Evolutionary conservation across 2,888 invertebrate genomes (phyloP).

Genomic region (Dryadula phaetusa): DNA sequence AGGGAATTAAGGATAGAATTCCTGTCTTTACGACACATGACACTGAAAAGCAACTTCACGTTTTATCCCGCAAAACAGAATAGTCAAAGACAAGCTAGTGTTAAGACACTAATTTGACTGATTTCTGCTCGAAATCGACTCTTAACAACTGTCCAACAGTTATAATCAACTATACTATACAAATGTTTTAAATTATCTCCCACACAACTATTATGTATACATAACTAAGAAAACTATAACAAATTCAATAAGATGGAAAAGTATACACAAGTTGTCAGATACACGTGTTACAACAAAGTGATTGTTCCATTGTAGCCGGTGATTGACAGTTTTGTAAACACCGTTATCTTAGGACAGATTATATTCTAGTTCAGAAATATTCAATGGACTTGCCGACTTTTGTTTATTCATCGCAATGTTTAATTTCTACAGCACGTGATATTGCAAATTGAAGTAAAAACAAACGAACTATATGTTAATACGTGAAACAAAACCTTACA

Average conservation of each 20-base stretch:
- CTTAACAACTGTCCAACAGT: neutral
- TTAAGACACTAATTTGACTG: too few species aligned
- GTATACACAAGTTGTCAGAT: constrained; percentile 1
- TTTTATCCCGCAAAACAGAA: too few species aligned
- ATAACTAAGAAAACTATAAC: neutral
- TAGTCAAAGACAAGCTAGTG: too few species aligned
- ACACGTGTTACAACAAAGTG: constrained; percentile 27
- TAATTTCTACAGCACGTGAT: neutral
- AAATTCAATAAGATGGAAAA: neutral
- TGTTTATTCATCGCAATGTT: neutral
- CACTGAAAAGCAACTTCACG: too few species aligned
- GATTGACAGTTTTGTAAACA: constrained; percentile 35
- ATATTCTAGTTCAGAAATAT: neutral
- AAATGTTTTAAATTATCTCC: too few species aligned
- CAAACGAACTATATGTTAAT: too few species aligned
- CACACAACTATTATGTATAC: too few species aligned
- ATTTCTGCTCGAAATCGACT: neutral
- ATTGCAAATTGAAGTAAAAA: too few species aligned
- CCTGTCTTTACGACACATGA: too few species aligned
- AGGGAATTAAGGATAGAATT: too few species aligned
- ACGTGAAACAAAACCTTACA: too few species aligned
- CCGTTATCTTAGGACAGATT: constrained; percentile 16
- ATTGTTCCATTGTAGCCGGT: constrained; percentile 35
- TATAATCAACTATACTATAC: too few species aligned
- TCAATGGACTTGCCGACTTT: constrained; percentile 6